Conservation (phyloP, 1,140 invertebrate genomes). For the Pseudoatta argentina region DNA sequence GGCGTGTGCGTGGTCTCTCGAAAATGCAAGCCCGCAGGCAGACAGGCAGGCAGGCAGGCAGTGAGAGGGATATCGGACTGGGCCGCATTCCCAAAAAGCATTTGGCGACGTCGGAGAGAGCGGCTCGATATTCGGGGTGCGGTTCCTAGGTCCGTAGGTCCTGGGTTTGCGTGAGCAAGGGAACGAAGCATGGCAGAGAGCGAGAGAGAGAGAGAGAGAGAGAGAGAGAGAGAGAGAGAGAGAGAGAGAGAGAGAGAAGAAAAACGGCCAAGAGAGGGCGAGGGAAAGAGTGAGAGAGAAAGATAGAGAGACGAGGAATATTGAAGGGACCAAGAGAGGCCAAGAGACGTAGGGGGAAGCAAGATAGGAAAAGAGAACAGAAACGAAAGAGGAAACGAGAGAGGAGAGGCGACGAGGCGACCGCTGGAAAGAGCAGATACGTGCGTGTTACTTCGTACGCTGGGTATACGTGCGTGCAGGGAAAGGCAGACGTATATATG, state of each 20-base stretch:
- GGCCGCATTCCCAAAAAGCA: slow-evolving; percentile 77
- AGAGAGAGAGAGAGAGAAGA: slow-evolving; percentile 19
- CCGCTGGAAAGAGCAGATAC: slow-evolving; percentile 68
- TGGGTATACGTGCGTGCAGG: slow-evolving; percentile 63
- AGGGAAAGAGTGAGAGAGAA: slow-evolving; percentile 8
- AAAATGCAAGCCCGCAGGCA: slow-evolving; percentile 64
- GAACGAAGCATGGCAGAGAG: slow-evolving; percentile 54
- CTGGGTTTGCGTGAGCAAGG: slow-evolving; percentile 81
- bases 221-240: slow-evolving; percentile 8
- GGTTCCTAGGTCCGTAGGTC: slow-evolving; percentile 83
- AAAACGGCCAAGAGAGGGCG: neutral
- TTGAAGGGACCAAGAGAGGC: slow-evolving; percentile 36
- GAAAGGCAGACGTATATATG: slow-evolving; percentile 29
- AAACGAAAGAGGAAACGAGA: slow-evolving; percentile 27
- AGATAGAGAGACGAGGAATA: slow-evolving; percentile 13
- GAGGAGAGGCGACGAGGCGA: slow-evolving; percentile 51
- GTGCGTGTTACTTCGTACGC: slow-evolving; percentile 65
- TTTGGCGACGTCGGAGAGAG: slow-evolving; percentile 77
- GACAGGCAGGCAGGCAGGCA: slow-evolving; percentile 60
- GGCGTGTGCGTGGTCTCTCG: slow-evolving; percentile 54
- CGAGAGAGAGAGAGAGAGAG: slow-evolving; percentile 53
- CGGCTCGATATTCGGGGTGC: slow-evolving; percentile 85
- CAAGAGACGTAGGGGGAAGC: slow-evolving; percentile 35
- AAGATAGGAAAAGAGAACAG: slow-evolving; percentile 35
- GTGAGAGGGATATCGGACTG: slow-evolving; percentile 72